Evolutionary conservation across 1,140 invertebrate species (phyloP).

Genomic region (Heterodera schachtii): DNA sequence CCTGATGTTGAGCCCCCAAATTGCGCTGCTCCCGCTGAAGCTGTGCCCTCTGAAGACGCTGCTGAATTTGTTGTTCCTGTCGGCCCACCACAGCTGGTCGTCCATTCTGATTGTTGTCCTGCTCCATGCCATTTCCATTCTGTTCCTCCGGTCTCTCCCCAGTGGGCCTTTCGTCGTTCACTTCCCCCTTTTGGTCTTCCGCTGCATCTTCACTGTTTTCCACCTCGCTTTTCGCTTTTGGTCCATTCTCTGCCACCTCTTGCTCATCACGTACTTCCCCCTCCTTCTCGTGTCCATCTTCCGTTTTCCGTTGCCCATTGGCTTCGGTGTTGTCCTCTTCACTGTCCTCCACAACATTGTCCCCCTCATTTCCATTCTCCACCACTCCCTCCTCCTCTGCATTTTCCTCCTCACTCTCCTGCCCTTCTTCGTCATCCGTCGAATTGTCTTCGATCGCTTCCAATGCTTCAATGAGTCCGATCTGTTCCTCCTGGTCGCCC

Average conservation of each 20-base stretch:
- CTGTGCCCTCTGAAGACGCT: background rate
- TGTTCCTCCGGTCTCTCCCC: background rate
- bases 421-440: constrained; percentile 26
- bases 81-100: background rate
- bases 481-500: constrained; percentile 32
- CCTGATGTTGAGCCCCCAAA: constrained; percentile 70
- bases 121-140: constrained; percentile 9
- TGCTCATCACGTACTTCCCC: background rate
- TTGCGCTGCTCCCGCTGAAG: constrained; percentile 46
- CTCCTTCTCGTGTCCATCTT: background rate
- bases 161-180: background rate
- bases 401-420: constrained; percentile 8
- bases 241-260: background rate
- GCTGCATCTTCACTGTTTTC: constrained; percentile 43
- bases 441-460: constrained; percentile 29
- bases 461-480: constrained; percentile 20
- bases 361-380: constrained; percentile 6
- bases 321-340: background rate
- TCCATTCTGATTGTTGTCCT: constrained; percentile 1
- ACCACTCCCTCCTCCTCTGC: background rate
- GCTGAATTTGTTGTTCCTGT: constrained; percentile 3
- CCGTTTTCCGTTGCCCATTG: too few relatives aligned
- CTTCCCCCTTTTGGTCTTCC: constrained; percentile 16
- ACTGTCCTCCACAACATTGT: background rate
- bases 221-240: background rate